phyloP scores from a whole-genome alignment of 2,113 vertebrate species.

The Barnardius zonarius region DNA sequence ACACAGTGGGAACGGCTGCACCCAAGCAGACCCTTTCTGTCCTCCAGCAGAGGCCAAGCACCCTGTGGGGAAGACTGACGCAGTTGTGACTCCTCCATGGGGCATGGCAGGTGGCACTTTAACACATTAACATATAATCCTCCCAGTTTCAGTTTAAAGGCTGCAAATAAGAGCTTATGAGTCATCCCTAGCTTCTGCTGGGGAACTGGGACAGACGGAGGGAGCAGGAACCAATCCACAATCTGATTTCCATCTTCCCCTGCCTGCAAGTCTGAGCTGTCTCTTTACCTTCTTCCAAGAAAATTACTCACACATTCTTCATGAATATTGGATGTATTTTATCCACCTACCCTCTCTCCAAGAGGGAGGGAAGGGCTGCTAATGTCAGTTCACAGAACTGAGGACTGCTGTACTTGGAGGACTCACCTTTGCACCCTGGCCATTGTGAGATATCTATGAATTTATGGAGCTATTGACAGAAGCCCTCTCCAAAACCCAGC shows the following conservation, averaged over 20 bases:
- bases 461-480: not conserved
- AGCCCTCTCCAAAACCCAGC: not conserved
- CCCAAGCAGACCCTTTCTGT: not conserved
- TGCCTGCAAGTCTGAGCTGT: not conserved
- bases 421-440: not conserved
- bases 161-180: conserved; percentile 22
- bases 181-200: conserved; percentile 29
- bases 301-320: not conserved
- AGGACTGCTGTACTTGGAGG: not conserved
- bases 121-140: not conserved
- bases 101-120: not conserved
- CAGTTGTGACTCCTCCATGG: not conserved
- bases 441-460: not conserved
- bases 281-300: not conserved
- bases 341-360: not conserved
- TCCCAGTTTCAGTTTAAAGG: conserved; percentile 13
- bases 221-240: not conserved
- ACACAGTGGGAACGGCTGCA: not conserved
- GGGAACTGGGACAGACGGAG: conserved; percentile 9
- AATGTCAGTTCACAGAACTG: not conserved
- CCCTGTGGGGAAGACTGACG: not conserved
- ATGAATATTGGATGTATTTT: not conserved
- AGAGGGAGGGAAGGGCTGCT: not conserved
- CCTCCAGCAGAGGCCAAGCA: not conserved
- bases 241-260: not conserved